Evolutionary conservation across 1,140 invertebrate genomes (phyloP), one percentile per base, ranked within the genome.

Genomic region (Drosophila sproati): DNA sequence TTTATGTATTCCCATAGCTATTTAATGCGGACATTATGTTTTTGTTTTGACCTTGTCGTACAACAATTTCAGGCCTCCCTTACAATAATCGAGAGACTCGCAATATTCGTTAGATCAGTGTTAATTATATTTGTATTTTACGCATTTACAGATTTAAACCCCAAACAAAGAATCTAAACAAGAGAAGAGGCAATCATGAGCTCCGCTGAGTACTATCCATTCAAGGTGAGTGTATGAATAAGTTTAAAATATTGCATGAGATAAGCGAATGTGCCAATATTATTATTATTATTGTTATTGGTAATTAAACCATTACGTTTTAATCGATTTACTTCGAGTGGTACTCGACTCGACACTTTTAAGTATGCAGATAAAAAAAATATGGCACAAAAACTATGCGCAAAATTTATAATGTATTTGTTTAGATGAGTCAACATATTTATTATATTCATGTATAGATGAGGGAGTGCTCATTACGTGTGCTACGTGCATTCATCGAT

Each of bases 151-250:
- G 83, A 82, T 80, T 73, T 83, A 57, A 78, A 56, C 50, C 62
- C 59, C 55, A 63, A 75, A 39, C 48, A 80, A 82, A 73, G 31
- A 71, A 61, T n/a, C 62, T 68, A 73, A 79, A 62, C 5, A 31
- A 54, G n/a, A 54, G 7, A 70, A 57, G 10, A 62, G 52, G 54
- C 63, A 74, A 89, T 74, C 78, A 92, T 92, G 92, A 92, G 91
- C 71, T 92, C 92, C 69, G 91, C 91, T 63, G 91, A 92, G 73
- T 92, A 92, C 79, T 92, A 92, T 74, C 92, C 92, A 82, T 92
- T 92, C 91, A 92, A 92, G 89, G 92, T 92, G 67, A 92, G 80
- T 32, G 31, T 31, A 34, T 31, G 6, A 6, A 35, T 35, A 31
- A 35, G 47, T 10, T 41, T 45, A 2, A 8, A 47, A 68, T 39